Percentiles rank a stretch among this genome's conserved stretches.
Evolutionary conservation across 35 echinoderm and acorn worm genomes (phyloP).

Genomic region (Apostichopus californicus): DNA sequence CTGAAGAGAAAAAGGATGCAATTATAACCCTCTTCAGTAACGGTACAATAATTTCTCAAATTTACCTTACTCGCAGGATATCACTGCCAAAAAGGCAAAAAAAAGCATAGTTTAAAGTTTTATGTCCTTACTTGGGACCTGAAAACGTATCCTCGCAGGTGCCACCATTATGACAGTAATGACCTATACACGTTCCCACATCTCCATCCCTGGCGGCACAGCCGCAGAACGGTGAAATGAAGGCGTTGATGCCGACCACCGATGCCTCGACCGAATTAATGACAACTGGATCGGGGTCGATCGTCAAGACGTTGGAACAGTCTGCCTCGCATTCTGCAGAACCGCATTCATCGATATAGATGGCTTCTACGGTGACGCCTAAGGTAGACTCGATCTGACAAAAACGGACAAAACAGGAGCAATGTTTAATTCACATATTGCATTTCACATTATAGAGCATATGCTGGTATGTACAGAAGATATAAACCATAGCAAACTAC

Average conservation of each 20-base stretch:
- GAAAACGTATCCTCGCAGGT: conserved; percentile 69
- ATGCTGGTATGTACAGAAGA: no score
- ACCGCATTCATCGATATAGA: conserved; percentile 85
- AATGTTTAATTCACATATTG: no score
- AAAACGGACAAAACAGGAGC: no score
- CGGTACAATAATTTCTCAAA: no score
- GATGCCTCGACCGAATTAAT: conserved; percentile 71
- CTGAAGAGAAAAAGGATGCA: no score
- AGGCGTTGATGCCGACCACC: conserved; percentile 71
- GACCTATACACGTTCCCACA: conserved; percentile 53
- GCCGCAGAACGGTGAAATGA: conserved; percentile 64
- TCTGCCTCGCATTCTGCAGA: conserved; percentile 80
- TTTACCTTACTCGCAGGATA: no score
- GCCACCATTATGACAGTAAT: conserved; percentile 81
- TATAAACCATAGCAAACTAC: no score
- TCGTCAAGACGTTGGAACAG: conserved; percentile 76
- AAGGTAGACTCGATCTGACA: conserved; percentile 64
- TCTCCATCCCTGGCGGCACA: conserved; percentile 62
- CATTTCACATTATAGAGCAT: no score
- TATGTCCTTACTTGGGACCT: conserved; percentile 50
- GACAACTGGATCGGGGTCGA: conserved; percentile 70
- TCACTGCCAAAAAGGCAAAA: no score
- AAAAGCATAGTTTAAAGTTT: not conserved
- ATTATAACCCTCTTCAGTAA: no score
- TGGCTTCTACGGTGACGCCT: conserved; percentile 71